Evolutionary conservation across 2,113 vertebrate species (phyloP).

Genomic region (Chaetops frenatus): DNA sequence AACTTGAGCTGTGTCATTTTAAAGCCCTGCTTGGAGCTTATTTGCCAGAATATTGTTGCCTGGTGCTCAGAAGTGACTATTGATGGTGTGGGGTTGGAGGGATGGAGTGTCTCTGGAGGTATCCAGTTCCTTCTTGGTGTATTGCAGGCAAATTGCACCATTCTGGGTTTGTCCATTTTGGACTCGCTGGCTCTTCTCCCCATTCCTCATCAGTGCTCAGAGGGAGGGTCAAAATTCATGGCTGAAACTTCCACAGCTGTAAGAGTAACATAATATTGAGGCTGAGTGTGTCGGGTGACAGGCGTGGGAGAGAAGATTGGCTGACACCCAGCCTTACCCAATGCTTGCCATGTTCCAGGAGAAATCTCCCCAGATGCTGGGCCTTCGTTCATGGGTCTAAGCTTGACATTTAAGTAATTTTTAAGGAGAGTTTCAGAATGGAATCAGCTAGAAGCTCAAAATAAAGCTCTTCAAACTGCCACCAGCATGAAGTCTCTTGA

Average conservation of each 20-base stretch:
- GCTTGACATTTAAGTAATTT: background rate
- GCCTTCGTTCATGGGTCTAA: background rate
- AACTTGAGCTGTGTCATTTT: background rate
- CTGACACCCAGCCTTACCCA: background rate
- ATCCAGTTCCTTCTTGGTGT: background rate
- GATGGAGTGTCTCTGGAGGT: background rate
- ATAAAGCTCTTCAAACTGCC: background rate
- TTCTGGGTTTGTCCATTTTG: background rate
- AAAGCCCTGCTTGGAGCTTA: background rate
- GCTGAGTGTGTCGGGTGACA: background rate
- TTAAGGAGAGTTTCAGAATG: background rate
- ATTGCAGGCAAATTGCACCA: background rate
- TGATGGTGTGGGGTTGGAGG: background rate
- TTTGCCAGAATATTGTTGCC: background rate
- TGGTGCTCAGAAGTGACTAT: background rate
- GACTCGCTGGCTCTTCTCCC: background rate
- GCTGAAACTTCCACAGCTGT: slow-evolving; percentile 28
- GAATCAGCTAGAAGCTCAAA: background rate
- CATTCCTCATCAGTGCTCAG: background rate
- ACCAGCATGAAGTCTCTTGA: background rate
- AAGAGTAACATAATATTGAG: background rate
- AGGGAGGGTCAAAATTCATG: slow-evolving; percentile 39
- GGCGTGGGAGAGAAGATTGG: background rate
- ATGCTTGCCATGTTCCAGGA: background rate
- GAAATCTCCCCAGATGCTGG: background rate